Conservation (phyloP, 2,797 vertebrate species). For the Scarus forsteni region DNA sequence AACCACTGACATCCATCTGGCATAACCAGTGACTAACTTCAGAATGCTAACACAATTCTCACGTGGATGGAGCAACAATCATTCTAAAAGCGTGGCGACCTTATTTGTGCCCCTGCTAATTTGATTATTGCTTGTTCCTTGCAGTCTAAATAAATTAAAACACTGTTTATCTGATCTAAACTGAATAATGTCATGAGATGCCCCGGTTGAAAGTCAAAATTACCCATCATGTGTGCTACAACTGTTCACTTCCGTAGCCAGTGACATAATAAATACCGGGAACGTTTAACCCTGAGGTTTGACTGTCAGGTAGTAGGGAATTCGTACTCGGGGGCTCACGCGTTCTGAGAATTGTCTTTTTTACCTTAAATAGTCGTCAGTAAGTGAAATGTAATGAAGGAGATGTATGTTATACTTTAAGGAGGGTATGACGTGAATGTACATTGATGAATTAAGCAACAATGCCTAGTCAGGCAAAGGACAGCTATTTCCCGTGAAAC, state of each 20-base stretch:
- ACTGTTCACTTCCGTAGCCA: conserved; percentile 62
- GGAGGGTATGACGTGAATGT: too few relatives aligned
- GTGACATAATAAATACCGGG: accelerated
- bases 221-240: conserved; percentile 45
- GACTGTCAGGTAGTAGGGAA: conserved; percentile 24
- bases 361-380: too few relatives aligned
- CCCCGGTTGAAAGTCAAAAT: conserved; percentile 65
- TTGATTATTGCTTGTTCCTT: not conserved
- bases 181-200: not conserved
- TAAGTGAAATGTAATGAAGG: too few relatives aligned
- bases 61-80: conserved; percentile 45
- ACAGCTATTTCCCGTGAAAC: too few relatives aligned
- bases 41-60: conserved; percentile 19
- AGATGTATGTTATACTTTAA: too few relatives aligned
- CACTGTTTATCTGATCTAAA: not conserved
- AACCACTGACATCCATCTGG: not conserved
- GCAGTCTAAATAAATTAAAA: not conserved
- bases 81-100: not conserved
- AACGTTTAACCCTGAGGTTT: not conserved
- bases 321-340: not conserved
- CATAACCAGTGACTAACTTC: not conserved
- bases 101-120: too few relatives aligned
- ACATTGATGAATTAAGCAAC: too few relatives aligned
- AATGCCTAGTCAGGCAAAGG: too few relatives aligned
- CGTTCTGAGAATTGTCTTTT: too few relatives aligned